Evolutionary conservation across 2,113 vertebrate genomes (phyloP), one percentile per base, ranked within the genome.

Genomic region (Gila orcuttii): DNA sequence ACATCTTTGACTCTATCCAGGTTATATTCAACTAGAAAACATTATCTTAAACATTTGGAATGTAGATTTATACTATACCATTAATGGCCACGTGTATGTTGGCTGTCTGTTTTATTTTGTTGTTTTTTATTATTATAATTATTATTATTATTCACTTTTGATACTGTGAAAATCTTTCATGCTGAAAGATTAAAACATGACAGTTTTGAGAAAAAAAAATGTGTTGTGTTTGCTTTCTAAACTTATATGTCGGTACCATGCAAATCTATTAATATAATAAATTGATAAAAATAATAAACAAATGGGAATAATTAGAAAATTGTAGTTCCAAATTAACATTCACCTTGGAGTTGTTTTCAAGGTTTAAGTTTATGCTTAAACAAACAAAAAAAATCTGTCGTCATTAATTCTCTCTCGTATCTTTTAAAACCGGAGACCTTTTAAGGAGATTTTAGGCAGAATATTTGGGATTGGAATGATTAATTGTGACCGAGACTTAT

Each of bases 151-250:
- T 94, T 96, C 96, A 95, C 95, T 97, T 97, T 97, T 97, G 96
- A 97, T 97, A 97, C 96, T 97, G 96, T 97, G 96, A 97, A 97
- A 94, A 96, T 97, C 96, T 97, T 97, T 97, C 96, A 79, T 94
- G 93, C 89, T 31, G 96, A 96, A 96, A 97, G 96, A 97, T 97
- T 95, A 94, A 95, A 96, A 97, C 95, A 93, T 94, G 93, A 95
- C 95, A 93, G 92, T 97, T 97, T 97, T 96, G 93, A 95, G 92
- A 95, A 94, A 92, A 93, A 55, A 81, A 90, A 33, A 89, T 91
- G 90, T 95, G 92, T 93, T 89, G 87, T 86, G 91, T 94, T 93
- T 93, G 85, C 84, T 93, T 94, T 91, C 21, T 71, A 12, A n/a
- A 9, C 36, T 19, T 68, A 36, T 69, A 36, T 69, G 3, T 10